phyloP scores from a whole-genome alignment of 2,797 vertebrate species.

The Staurois parvus region DNA sequence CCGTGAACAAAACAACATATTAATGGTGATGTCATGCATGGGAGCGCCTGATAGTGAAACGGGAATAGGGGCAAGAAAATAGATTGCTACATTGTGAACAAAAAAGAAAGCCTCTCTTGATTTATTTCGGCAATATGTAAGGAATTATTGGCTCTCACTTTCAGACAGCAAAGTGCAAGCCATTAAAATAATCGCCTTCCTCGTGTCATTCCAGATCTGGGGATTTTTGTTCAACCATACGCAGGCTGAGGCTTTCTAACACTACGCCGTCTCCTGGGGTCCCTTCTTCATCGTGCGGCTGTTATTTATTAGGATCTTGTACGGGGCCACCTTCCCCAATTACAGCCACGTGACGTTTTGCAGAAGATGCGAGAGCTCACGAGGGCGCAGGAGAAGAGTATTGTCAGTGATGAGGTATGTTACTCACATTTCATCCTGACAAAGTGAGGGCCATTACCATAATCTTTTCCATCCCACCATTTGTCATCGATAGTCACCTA shows the following conservation, averaged over 20 bases:
- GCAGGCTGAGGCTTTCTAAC: constrained; percentile 17
- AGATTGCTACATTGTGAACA: constrained; percentile 34
- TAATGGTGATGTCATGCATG: constrained; percentile 39
- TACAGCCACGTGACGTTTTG: constrained; percentile 39
- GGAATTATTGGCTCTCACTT: constrained; percentile 44
- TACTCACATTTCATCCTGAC: constrained; percentile 32
- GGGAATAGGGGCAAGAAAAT: constrained; percentile 4
- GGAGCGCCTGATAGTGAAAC: constrained; percentile 20
- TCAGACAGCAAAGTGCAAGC: constrained; percentile 48
- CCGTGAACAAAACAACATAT: constrained; percentile 19
- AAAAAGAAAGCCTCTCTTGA: constrained; percentile 22
- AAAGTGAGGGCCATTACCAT: constrained; percentile 40
- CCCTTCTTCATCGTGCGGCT: constrained; percentile 52
- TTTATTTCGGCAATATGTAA: constrained; percentile 57
- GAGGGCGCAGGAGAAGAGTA: not conserved
- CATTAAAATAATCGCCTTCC: constrained; percentile 55
- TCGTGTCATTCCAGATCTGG: constrained; percentile 51
- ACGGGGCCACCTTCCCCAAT: constrained; percentile 1
- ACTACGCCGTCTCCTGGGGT: not conserved
- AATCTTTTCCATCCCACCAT: constrained; percentile 46
- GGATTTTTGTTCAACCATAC: not conserved
- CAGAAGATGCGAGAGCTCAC: constrained; percentile 16
- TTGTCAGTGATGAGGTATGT: constrained; percentile 47
- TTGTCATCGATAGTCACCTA: constrained; percentile 22
- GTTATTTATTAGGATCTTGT: constrained; percentile 54